Conservation (phyloP, 2,888 invertebrate species). For the Unio pictorum region DNA sequence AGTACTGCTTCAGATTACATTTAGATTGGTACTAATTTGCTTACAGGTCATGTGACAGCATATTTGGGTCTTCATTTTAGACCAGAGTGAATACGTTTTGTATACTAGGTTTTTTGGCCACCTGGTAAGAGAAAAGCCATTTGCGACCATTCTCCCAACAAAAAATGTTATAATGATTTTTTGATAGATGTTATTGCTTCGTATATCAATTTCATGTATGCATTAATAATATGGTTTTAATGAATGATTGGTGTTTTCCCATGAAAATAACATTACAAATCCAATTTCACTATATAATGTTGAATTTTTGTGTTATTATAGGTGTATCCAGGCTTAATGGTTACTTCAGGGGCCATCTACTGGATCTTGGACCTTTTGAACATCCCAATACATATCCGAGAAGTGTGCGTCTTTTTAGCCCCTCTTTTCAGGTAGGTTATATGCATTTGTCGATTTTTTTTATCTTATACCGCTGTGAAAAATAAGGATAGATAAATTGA, state of each 20-base stretch:
- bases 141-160: no score
- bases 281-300: neutral
- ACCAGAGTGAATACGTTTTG: no score
- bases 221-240: neutral
- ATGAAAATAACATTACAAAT: neutral
- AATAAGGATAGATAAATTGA: neutral
- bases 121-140: no score
- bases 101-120: no score
- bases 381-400: conserved; percentile 97
- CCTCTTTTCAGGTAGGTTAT: conserved; percentile 89
- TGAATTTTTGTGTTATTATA: conserved; percentile 50
- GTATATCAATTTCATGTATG: neutral
- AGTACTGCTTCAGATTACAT: no score
- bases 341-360: conserved; percentile 98
- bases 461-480: neutral
- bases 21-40: no score
- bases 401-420: conserved; percentile 98
- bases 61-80: no score
- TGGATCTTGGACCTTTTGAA: conserved; percentile 91
- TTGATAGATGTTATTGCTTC: neutral
- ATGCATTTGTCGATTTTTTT: neutral
- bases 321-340: conserved; percentile 98
- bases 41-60: no score
- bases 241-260: neutral
- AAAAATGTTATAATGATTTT: neutral